A percentile compares a stretch with the other conserved stretches of the same genome.
phyloP scores from a whole-genome alignment of 2,797 vertebrate species.

The Micropoecilia bifurca region DNA sequence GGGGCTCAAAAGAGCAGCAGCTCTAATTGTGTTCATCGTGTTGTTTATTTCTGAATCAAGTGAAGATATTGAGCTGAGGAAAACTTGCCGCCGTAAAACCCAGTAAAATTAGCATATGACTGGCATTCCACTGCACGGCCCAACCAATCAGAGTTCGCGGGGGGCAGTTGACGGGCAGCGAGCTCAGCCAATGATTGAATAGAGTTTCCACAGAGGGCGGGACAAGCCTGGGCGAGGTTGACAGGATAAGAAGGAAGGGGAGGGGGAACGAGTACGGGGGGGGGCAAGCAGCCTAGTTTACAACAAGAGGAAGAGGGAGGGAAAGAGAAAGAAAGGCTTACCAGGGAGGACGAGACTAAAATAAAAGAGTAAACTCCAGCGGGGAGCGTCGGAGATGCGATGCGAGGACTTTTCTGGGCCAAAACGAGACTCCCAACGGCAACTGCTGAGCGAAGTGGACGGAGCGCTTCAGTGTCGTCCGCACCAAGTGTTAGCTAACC shows the following conservation, averaged over 20 bases:
- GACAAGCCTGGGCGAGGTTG: slow-evolving; percentile 86
- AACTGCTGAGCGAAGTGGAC: slow-evolving; percentile 42
- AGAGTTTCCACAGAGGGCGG: slow-evolving; percentile 56
- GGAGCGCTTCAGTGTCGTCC: slow-evolving; percentile 62
- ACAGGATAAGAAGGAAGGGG: slow-evolving; percentile 77
- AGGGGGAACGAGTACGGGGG: slow-evolving; percentile 53
- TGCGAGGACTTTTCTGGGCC: slow-evolving; percentile 59
- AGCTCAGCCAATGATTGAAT: slow-evolving; percentile 66
- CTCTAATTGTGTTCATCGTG: not conserved
- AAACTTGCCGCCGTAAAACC: slow-evolving; percentile 15
- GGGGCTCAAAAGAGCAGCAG: not conserved
- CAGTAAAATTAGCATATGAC: slow-evolving; percentile 84
- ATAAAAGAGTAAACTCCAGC: slow-evolving; percentile 69
- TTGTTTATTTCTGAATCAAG: slow-evolving; percentile 16
- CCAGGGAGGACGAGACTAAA: slow-evolving; percentile 56
- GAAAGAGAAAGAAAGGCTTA: slow-evolving; percentile 74
- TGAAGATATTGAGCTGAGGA: slow-evolving; percentile 1
- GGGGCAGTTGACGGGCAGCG: slow-evolving; percentile 59
- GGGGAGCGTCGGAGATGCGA: slow-evolving; percentile 58
- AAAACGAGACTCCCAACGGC: slow-evolving; percentile 39
- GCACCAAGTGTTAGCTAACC: slow-evolving; percentile 75
- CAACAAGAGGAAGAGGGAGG: slow-evolving; percentile 85
- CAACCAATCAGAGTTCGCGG: slow-evolving; percentile 72
- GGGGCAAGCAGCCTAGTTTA: slow-evolving; percentile 80
- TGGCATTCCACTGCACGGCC: slow-evolving; percentile 84